A percentile compares a stretch with the other conserved stretches of the same genome.
Evolutionary conservation across 1,140 invertebrate genomes (phyloP).

Genomic region (Brachionus koreanus): DNA sequence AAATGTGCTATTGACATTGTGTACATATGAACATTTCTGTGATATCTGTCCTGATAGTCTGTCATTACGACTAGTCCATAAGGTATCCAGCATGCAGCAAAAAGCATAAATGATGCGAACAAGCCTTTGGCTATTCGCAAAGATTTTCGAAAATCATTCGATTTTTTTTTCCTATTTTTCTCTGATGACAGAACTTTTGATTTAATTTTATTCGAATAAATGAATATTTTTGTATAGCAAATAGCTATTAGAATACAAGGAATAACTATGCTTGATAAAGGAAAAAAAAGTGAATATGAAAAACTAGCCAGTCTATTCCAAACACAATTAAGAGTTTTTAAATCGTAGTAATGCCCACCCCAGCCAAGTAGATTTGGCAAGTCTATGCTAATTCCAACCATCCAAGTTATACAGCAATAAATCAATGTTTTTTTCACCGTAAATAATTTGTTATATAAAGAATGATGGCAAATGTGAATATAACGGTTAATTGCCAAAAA

Average conservation of each 20-base stretch:
- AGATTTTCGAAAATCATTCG: slow-evolving; percentile 30
- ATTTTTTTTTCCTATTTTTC: neutral
- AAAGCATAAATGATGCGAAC: slow-evolving; percentile 38
- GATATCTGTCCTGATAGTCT: slow-evolving; percentile 17
- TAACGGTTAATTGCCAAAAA: slow-evolving; percentile 49
- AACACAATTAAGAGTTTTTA: slow-evolving; percentile 50
- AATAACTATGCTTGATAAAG: slow-evolving; percentile 32
- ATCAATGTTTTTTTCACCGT: slow-evolving; percentile 46
- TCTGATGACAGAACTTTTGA: neutral
- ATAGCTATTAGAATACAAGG: slow-evolving; percentile 11
- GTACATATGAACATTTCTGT: slow-evolving; percentile 45
- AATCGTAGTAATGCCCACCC: slow-evolving; percentile 50
- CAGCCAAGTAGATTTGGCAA: slow-evolving; percentile 46
- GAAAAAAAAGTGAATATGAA: slow-evolving; percentile 49
- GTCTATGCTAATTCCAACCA: slow-evolving; percentile 47
- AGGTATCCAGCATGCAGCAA: slow-evolving; percentile 27
- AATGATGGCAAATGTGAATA: slow-evolving; percentile 50
- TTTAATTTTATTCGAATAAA: neutral
- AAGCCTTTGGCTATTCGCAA: slow-evolving; percentile 21
- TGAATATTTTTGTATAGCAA: slow-evolving; percentile 21
- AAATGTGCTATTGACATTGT: slow-evolving; percentile 48
- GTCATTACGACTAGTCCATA: slow-evolving; percentile 43
- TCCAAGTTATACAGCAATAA: slow-evolving; percentile 47
- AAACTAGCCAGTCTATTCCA: slow-evolving; percentile 51
- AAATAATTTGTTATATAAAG: slow-evolving; percentile 49